These are phyloP conservation scores for Aricia artaxerxes DNA, from an alignment of 2,888 invertebrate species.

Conservation along the genomic window DNA sequence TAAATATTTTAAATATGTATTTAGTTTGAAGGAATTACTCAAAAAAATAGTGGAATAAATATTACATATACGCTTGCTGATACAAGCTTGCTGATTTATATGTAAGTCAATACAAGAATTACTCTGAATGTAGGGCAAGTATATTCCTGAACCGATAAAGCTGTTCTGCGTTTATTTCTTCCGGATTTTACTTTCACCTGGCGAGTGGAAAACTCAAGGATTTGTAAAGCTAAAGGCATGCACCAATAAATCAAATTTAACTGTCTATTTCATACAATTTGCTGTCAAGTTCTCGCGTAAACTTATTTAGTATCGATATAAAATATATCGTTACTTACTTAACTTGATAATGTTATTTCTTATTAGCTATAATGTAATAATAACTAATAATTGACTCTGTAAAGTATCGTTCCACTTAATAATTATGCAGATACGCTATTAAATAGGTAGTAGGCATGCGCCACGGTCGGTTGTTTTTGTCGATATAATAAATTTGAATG, in stretches of 20 bases:
- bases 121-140: slow-evolving; percentile 8
- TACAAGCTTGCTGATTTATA: not conserved
- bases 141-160: slow-evolving; percentile 18
- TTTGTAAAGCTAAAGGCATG: not conserved
- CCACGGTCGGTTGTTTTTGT: slow-evolving; percentile 26
- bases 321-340: not conserved
- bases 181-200: slow-evolving; percentile 28
- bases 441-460: slow-evolving; percentile 9
- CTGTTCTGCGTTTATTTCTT: slow-evolving; percentile 10
- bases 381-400: not conserved
- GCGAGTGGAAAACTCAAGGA: slow-evolving; percentile 19
- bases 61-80: not conserved
- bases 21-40: too few relatives aligned
- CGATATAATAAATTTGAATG: slow-evolving; percentile 32
- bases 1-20: not conserved
- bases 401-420: slow-evolving; percentile 5
- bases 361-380: slow-evolving; percentile 12
- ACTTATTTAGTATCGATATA: not conserved
- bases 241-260: not conserved
- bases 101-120: not conserved
- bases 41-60: not conserved
- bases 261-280: not conserved
- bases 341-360: slow-evolving; percentile 15
- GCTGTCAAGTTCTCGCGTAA: not conserved
- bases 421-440: slow-evolving; percentile 2